A percentile compares a stretch with the other conserved stretches of the same genome.
Conservation (phyloP, 2,888 invertebrate species). For the Schrankia costaestrigalis region DNA sequence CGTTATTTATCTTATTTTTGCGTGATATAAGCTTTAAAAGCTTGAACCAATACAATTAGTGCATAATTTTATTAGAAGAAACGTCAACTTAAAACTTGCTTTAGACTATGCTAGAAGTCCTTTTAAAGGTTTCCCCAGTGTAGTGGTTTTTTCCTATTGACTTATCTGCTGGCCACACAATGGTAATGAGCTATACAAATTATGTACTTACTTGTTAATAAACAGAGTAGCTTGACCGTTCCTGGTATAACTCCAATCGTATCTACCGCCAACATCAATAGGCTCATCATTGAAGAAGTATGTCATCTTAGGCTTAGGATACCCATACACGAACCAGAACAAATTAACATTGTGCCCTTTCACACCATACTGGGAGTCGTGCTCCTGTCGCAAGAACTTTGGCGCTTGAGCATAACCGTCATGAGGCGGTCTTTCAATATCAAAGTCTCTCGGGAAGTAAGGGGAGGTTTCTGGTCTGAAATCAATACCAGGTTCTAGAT, state of each 20-base stretch:
- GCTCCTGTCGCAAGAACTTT: conserved; percentile 91
- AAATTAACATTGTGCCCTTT: conserved; percentile 94
- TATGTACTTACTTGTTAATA: conserved; percentile 86
- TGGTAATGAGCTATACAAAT: background rate
- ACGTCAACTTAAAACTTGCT: no score
- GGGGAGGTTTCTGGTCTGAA: conserved; percentile 92
- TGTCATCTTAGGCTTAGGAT: conserved; percentile 96
- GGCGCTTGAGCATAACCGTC: conserved; percentile 92
- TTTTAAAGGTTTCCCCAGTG: no score
- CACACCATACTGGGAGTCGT: conserved; percentile 94
- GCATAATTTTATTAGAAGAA: no score
- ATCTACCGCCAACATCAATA: conserved; percentile 90
- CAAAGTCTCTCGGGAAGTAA: conserved; percentile 95
- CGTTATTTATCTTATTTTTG: background rate
- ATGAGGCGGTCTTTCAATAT: conserved; percentile 93
- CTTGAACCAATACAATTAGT: no score
- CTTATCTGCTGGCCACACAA: no score
- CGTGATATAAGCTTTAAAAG: no score
- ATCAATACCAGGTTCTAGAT: conserved; percentile 89
- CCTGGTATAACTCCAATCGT: conserved; percentile 92
- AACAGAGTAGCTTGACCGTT: conserved; percentile 95
- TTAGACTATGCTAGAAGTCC: no score
- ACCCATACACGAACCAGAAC: conserved; percentile 97
- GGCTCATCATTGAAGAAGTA: conserved; percentile 93
- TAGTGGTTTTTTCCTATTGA: no score